Evolutionary conservation across 37 sponge, comb jelly and placozoan genomes (phyloP), one percentile per base, ranked within the genome.

Genomic region (Haliclona indistincta): DNA sequence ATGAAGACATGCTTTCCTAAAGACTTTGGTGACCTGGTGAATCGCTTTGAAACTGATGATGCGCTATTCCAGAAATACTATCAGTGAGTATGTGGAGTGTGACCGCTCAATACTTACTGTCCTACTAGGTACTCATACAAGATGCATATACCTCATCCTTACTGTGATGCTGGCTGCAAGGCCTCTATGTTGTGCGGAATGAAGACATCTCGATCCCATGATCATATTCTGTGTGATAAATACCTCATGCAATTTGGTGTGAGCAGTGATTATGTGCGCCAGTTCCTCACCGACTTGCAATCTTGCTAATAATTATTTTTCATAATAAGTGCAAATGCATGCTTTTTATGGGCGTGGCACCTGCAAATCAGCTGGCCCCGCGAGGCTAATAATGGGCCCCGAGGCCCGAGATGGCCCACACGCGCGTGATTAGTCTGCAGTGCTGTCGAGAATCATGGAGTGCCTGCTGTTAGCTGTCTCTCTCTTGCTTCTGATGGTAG

Each of bases 11-110:
- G 77, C 37, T 68, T 77, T 19, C 96, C 96, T 45, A 25, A 51
- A 20, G 86, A 95, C 58, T 91, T 89, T 92, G 76, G 56, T 43
- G 68, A 81, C 28, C 71, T 95, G 54, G 70, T 89, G 20, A 47
- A 70, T 17, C 43, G 70, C 40, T 83, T 94, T 38, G 63, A 80
- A 52, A 65, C 39, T 4, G 76, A 94, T 41, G 84, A 89, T 66
- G 44, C 66, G 2, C 74, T 93, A 35, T 93, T 93, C 43, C 62
- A 78, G 13, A 49, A 71, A 69, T 93, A 72, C 64, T 83, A 83
- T 75, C 15, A 77, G 85, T 84, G 43, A 32, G 70, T 81, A 28
- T 17, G 19, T 44, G 54, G 25, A 20, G 8, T 38, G 37, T 25
- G 39, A n/a, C 7, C 38, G 60, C 32, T 1, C 43, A 60, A 39